Conservation (phyloP, 2,888 invertebrate species). For the Hirudinaria manillensis region DNA sequence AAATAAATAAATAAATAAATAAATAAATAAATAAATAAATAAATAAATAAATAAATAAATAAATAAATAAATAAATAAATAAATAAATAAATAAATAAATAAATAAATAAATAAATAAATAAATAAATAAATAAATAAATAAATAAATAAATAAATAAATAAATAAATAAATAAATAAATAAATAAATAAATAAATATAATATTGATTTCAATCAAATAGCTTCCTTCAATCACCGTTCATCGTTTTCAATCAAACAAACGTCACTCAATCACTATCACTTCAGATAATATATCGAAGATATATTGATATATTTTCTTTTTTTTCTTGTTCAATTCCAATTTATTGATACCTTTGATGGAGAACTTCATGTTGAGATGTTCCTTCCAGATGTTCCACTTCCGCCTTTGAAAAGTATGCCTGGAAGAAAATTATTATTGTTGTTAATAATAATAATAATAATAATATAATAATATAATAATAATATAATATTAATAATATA, state of each 20-base stretch:
- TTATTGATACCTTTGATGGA: not conserved
- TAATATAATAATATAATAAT: no score
- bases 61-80: conserved; percentile 5
- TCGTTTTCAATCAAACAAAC: no score
- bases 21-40: conserved; percentile 10
- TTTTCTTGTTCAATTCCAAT: no score
- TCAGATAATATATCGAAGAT: no score
- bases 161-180: conserved; percentile 12
- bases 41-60: conserved; percentile 9
- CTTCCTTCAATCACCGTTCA: no score
- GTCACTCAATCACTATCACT: no score
- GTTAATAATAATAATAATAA: no score
- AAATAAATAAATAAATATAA: conserved; percentile 8
- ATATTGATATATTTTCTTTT: no score
- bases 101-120: conserved; percentile 9
- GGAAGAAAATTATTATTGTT: no score
- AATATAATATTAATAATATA: no score
- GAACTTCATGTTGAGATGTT: not conserved
- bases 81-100: conserved; percentile 9
- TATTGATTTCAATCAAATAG: not conserved
- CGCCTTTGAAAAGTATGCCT: no score
- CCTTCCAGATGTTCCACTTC: no score
- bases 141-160: conserved; percentile 10
- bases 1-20: conserved; percentile 7
- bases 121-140: conserved; percentile 5